Conservation (phyloP, 2,113 vertebrate species). For the Gambusia holbrooki region DNA sequence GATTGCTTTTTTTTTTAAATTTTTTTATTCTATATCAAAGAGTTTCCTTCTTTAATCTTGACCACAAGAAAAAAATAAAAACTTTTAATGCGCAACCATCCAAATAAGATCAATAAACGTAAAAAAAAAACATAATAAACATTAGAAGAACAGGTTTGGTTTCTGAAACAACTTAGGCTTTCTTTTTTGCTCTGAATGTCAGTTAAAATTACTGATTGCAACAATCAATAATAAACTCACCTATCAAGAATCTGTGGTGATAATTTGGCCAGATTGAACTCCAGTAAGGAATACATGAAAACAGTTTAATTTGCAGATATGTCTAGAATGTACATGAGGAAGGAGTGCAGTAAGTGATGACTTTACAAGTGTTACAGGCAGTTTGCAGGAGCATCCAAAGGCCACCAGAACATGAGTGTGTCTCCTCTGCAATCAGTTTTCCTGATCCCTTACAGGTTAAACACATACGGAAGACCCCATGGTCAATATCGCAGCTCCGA, state of each 20-base stretch:
- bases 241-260: not conserved
- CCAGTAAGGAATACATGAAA: not conserved
- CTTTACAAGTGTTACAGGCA: not conserved
- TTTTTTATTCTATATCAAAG: not conserved
- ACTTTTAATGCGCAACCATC: not conserved
- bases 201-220: not conserved
- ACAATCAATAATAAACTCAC: not conserved
- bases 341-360: not conserved
- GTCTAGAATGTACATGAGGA: not conserved
- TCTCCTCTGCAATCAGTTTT: not conserved
- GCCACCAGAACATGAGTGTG: not conserved
- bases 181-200: not conserved
- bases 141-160: conserved; percentile 38
- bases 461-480: conserved; percentile 16
- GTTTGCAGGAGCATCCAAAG: not conserved
- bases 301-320: not conserved
- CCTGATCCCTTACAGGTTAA: conserved; percentile 31
- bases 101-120: conserved; percentile 4
- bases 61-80: not conserved
- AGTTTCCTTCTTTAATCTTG: not conserved
- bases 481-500: conserved; percentile 39
- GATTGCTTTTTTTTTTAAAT: not conserved
- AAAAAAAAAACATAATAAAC: conserved; percentile 30
- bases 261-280: not conserved
- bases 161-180: not conserved